A percentile compares a stretch with the other conserved stretches of the same genome.
Conservation (phyloP, 2,113 vertebrate species). For the Macaca mulatta region DNA sequence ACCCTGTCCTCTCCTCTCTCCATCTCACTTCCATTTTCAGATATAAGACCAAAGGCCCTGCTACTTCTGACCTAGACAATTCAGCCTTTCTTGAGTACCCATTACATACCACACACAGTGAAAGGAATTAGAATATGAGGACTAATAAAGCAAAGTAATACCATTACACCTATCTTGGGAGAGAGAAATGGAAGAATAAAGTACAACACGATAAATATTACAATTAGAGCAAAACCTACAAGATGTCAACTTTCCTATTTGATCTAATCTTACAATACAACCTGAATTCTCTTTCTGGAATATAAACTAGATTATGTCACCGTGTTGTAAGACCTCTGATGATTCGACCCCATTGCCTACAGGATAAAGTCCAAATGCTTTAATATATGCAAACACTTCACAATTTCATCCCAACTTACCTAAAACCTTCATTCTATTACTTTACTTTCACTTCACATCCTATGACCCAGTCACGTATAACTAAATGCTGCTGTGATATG, state of each 20-base stretch:
- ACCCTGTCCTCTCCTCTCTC: neutral
- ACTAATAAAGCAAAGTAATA: constrained; percentile 35
- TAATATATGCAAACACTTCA: neutral
- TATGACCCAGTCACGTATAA: neutral
- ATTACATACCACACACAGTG: neutral
- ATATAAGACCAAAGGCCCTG: neutral
- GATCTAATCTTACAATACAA: neutral
- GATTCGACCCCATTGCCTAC: neutral
- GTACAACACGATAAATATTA: neutral
- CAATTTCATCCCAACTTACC: neutral
- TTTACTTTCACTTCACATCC: constrained; percentile 3
- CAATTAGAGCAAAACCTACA: constrained; percentile 1
- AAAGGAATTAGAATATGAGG: constrained; percentile 17
- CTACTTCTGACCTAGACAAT: neutral
- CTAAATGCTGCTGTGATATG: neutral
- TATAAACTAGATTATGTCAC: constrained; percentile 15
- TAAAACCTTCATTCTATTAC: neutral
- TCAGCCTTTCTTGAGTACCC: neutral
- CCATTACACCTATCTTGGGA: neutral
- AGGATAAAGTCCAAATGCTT: constrained; percentile 16
- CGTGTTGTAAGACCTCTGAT: neutral
- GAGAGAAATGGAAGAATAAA: neutral
- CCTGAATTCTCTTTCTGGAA: neutral
- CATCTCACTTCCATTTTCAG: neutral
- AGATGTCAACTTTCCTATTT: neutral